phyloP scores from a whole-genome alignment of 2,888 invertebrate species.

The Reticulitermes lucifugus region DNA sequence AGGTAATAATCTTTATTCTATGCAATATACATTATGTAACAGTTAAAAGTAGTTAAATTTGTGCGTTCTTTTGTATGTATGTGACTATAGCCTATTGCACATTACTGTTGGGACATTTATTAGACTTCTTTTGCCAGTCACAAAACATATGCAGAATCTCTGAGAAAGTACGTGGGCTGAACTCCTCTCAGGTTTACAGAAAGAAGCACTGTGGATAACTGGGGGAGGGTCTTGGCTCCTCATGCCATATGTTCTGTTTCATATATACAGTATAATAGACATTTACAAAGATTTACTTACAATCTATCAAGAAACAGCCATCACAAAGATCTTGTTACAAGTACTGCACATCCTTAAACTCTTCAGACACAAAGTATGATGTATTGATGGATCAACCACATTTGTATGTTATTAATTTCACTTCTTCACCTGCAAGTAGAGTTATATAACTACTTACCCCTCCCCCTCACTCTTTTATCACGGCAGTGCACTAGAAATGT shows the following conservation, averaged over 20 bases:
- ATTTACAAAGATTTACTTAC: neutral
- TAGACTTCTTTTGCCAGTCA: conserved; percentile 22
- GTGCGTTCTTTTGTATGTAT: conserved; percentile 49
- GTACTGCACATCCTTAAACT: neutral
- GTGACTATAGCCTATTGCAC: conserved; percentile 42
- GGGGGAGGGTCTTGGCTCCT: neutral
- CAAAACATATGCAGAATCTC: conserved; percentile 30
- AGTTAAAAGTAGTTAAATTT: conserved; percentile 47
- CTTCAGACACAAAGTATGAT: neutral
- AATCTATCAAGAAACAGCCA: neutral
- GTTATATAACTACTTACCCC: neutral
- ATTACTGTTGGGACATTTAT: conserved; percentile 40
- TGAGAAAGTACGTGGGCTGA: conserved; percentile 21
- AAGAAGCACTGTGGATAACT: neutral
- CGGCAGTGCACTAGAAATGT: conserved; percentile 40
- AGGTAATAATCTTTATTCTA: conserved; percentile 35
- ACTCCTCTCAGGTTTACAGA: conserved; percentile 13
- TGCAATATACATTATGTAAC: conserved; percentile 36
- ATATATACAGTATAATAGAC: too few species aligned
- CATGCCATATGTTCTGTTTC: neutral
- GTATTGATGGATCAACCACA: conserved; percentile 16
- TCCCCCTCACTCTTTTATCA: conserved; percentile 29
- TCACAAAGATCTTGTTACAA: neutral
- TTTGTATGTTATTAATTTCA: neutral
- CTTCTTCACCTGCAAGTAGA: conserved; percentile 20